These are phyloP conservation scores for Drosophila demipolita DNA, from an alignment of 2,888 invertebrate species.

Conservation along the genomic window DNA sequence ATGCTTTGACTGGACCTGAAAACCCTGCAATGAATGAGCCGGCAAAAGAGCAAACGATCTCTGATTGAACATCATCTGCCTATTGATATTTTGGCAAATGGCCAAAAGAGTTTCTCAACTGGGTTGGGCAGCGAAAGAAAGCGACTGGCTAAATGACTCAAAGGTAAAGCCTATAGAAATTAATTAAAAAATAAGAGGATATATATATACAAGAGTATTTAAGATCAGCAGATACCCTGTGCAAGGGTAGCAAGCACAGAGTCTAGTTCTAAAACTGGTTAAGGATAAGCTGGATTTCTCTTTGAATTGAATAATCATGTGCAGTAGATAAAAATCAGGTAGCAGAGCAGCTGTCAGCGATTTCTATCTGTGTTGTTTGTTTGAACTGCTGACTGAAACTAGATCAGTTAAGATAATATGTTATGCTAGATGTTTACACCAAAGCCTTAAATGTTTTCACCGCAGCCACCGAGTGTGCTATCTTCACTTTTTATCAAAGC, in stretches of 20 bases:
- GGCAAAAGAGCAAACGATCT: conserved; percentile 53
- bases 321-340: conserved; percentile 8
- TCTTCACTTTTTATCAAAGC: conserved; percentile 40
- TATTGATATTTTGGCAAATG: conserved; percentile 66
- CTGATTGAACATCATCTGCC: conserved; percentile 49
- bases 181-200: neutral
- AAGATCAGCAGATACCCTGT: neutral
- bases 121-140: conserved; percentile 59
- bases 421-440: conserved; percentile 56
- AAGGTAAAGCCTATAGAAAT: neutral
- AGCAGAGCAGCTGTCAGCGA: conserved; percentile 47
- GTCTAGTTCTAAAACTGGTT: neutral
- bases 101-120: conserved; percentile 10
- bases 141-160: neutral
- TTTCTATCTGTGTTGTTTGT: conserved; percentile 55
- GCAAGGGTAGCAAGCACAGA: neutral
- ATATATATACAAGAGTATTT: conserved; percentile 23
- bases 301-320: conserved; percentile 29
- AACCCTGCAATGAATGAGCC: conserved; percentile 41
- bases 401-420: conserved; percentile 59
- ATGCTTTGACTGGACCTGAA: conserved; percentile 60
- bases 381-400: conserved; percentile 49
- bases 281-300: conserved; percentile 9
- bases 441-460: conserved; percentile 57
- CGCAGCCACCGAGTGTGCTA: conserved; percentile 15